These are phyloP conservation scores for Tryphoninae sp. DNA, from an alignment of 2,888 invertebrate species.

Conservation along the genomic window DNA sequence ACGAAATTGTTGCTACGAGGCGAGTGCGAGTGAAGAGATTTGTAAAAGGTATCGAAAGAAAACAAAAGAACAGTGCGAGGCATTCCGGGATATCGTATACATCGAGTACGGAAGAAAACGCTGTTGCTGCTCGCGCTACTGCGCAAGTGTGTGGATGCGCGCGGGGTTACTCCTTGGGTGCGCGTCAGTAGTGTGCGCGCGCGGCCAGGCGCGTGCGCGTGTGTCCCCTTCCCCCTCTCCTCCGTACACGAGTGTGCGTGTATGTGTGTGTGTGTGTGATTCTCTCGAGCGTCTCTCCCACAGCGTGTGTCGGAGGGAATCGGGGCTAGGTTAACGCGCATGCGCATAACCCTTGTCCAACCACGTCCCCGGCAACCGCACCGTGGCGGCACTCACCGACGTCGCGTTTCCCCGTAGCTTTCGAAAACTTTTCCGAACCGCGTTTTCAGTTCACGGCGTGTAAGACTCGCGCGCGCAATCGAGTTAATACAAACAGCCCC, in stretches of 20 bases:
- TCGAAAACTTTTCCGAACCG: conserved; percentile 6
- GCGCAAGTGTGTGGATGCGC: neutral
- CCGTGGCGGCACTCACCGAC: conserved; percentile 15
- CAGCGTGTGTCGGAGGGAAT: conserved; percentile 49
- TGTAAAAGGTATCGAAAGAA: neutral
- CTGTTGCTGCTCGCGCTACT: neutral
- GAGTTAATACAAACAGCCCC: too few relatives aligned
- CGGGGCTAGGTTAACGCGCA: conserved; percentile 62
- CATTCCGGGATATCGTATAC: neutral
- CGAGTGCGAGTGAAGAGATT: too few relatives aligned
- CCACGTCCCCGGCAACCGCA: conserved; percentile 39
- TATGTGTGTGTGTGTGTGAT: neutral
- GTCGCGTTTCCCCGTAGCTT: conserved; percentile 10
- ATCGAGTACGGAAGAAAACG: neutral
- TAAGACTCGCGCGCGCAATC: neutral
- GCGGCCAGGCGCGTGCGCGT: conserved; percentile 29
- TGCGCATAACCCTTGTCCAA: conserved; percentile 47
- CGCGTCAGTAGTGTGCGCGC: conserved; percentile 17
- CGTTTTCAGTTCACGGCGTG: neutral
- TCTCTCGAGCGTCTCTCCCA: conserved; percentile 12
- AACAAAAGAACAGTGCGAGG: neutral
- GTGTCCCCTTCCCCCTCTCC: neutral
- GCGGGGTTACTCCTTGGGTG: neutral
- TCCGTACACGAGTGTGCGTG: conserved; percentile 12
- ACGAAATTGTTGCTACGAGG: too few relatives aligned